These are phyloP conservation scores for Isoperla grammatica DNA, from an alignment of 2,888 invertebrate species.

Conservation along the genomic window DNA sequence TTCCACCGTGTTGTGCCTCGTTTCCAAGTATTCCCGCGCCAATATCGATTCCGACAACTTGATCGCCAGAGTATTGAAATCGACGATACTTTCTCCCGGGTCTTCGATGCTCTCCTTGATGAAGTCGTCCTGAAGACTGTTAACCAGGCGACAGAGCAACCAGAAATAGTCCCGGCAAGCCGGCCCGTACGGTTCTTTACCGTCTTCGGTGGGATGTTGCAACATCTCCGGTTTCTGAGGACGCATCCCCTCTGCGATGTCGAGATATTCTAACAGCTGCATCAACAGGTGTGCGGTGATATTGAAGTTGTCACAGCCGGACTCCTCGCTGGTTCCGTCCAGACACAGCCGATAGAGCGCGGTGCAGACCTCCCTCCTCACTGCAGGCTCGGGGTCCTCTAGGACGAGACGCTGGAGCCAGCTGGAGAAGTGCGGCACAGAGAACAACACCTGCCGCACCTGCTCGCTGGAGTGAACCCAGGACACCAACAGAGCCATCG, in stretches of 20 bases:
- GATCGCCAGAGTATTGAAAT: slow-evolving; percentile 67
- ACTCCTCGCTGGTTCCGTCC: slow-evolving; percentile 48
- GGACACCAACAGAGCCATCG: slow-evolving; percentile 86
- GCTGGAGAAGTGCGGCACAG: slow-evolving; percentile 59
- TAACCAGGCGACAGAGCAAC: slow-evolving; percentile 82
- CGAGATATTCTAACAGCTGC: slow-evolving; percentile 72
- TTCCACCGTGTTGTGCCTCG: slow-evolving; percentile 71
- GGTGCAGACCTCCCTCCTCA: slow-evolving; percentile 85
- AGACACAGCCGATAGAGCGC: slow-evolving; percentile 85
- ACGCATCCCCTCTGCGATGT: slow-evolving; percentile 81
- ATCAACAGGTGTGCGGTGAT: slow-evolving; percentile 73
- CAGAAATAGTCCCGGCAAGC: slow-evolving; percentile 94
- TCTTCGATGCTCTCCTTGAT: slow-evolving; percentile 60
- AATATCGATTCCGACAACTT: slow-evolving; percentile 70
- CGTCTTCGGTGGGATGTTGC: slow-evolving; percentile 63
- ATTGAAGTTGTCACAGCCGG: slow-evolving; percentile 48
- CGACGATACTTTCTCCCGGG: slow-evolving; percentile 52
- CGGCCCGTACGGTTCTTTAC: slow-evolving; percentile 92
- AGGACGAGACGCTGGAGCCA: slow-evolving; percentile 81
- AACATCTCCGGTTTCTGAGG: slow-evolving; percentile 53
- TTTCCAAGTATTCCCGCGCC: slow-evolving; percentile 75
- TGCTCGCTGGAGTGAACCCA: slow-evolving; percentile 85
- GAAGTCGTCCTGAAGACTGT: slow-evolving; percentile 74
- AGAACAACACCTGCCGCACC: slow-evolving; percentile 69
- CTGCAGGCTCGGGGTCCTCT: slow-evolving; percentile 89